phyloP scores from a whole-genome alignment of 2,797 vertebrate species.

The Scolopax rusticola region DNA sequence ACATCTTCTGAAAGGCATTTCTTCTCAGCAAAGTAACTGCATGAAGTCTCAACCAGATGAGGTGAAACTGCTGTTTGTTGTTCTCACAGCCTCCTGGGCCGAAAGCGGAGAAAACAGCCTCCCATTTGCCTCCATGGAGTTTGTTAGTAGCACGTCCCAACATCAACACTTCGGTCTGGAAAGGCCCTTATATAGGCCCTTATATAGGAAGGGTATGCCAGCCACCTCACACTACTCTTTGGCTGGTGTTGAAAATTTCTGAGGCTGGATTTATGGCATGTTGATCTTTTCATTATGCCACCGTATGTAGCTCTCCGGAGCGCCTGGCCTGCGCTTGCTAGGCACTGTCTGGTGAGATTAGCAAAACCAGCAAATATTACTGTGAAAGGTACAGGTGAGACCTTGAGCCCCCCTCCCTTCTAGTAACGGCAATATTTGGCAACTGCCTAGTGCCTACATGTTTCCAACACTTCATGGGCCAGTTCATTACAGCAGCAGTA shows the following conservation, averaged over 20 bases:
- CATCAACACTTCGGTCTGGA: background rate
- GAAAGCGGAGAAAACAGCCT: background rate
- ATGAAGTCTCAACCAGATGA: background rate
- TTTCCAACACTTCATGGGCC: background rate
- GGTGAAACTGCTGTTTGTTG: background rate
- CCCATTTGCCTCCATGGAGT: background rate
- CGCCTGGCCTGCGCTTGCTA: background rate
- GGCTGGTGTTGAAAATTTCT: background rate
- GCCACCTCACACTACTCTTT: background rate
- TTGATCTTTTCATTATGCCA: background rate
- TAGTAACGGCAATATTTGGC: background rate
- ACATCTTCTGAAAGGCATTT: background rate
- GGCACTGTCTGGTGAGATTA: background rate
- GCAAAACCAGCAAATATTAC: background rate
- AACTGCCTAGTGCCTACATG: background rate
- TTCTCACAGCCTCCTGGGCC: background rate
- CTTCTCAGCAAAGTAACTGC: background rate
- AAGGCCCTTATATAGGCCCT: background rate
- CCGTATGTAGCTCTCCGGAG: background rate
- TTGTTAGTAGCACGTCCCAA: background rate
- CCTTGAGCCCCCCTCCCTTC: background rate
- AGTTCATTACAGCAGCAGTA: background rate
- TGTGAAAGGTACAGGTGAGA: background rate
- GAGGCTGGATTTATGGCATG: background rate
- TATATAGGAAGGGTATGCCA: background rate